Conservation (phyloP, 1,140 invertebrate genomes). For the Aphis craccivora region DNA sequence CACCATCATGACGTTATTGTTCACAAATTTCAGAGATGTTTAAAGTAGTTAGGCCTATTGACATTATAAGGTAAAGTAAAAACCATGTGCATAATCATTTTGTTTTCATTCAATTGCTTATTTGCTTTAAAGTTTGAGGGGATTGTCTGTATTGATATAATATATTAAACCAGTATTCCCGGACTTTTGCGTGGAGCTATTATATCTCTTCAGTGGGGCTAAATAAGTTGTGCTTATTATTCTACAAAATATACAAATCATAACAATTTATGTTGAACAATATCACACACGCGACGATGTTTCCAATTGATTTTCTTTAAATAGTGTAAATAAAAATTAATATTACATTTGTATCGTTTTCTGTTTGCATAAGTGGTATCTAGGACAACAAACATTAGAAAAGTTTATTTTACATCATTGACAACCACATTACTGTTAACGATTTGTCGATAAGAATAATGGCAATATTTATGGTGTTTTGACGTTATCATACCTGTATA, state of each 20-base stretch:
- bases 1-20: not conserved
- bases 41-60: not conserved
- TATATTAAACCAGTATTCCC: not conserved
- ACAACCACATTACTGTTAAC: not conserved
- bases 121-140: not conserved
- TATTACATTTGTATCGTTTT: not conserved
- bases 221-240: not conserved
- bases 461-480: not conserved
- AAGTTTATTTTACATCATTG: constrained; percentile 17
- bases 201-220: not conserved
- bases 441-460: constrained; percentile 34
- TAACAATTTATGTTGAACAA: not conserved
- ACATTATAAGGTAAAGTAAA: not conserved
- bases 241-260: not conserved
- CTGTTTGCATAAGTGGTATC: not conserved
- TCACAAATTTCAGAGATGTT: not conserved
- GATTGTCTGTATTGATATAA: not conserved
- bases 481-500: constrained; percentile 3
- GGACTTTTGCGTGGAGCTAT: not conserved
- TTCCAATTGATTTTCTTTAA: not conserved
- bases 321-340: not conserved
- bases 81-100: not conserved
- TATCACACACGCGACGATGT: not conserved
- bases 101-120: not conserved
- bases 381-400: constrained; percentile 22